Conservation (phyloP, 2,113 vertebrate genomes). For the Pteropus alecto region DNA sequence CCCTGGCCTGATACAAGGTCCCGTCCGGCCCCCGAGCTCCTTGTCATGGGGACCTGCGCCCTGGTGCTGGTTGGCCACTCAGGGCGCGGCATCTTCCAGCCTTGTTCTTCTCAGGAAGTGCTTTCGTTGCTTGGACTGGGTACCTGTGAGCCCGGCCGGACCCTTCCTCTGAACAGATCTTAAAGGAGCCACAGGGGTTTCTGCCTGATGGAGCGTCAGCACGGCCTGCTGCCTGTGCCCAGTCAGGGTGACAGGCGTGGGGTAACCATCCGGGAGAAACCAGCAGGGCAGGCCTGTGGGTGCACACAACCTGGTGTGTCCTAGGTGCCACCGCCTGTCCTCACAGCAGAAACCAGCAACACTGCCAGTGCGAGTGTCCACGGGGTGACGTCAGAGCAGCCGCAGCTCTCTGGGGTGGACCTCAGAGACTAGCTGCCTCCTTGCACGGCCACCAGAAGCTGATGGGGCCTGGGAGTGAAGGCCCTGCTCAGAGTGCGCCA, state of each 20-base stretch:
- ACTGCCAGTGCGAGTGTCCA: not conserved
- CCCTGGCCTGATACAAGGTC: not conserved
- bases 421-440: not conserved
- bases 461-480: not conserved
- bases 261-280: not conserved
- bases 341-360: not conserved
- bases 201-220: not conserved
- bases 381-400: not conserved
- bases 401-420: accelerated
- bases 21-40: not conserved
- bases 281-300: not conserved
- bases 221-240: not conserved
- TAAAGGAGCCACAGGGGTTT: not conserved
- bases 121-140: not conserved
- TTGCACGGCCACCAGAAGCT: not conserved
- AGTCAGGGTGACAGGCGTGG: not conserved
- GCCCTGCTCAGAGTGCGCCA: not conserved
- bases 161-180: not conserved
- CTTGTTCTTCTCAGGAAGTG: not conserved
- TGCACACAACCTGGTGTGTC: not conserved
- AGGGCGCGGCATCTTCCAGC: not conserved
- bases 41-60: not conserved
- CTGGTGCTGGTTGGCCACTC: not conserved
- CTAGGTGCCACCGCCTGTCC: not conserved
- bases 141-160: not conserved